A percentile compares a stretch with the other conserved stretches of the same genome.
Evolutionary conservation across 2,113 vertebrate species (phyloP).

Genomic region (Ciconia maguari): DNA sequence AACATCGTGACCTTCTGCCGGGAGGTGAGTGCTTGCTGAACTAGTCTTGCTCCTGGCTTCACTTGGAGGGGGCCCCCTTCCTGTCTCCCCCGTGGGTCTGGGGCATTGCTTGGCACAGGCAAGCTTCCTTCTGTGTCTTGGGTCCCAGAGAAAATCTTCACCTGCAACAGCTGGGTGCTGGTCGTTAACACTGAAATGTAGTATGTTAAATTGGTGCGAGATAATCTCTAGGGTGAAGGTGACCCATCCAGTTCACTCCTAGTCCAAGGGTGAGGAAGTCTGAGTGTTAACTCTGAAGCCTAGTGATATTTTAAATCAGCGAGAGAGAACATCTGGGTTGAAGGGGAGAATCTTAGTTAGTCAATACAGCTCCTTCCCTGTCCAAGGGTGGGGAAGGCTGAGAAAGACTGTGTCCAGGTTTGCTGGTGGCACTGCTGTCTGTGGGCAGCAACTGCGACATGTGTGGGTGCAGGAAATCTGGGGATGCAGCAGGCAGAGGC

Average conservation of each 20-base stretch:
- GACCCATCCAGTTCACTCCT: neutral
- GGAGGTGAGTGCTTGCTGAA: conserved; percentile 80
- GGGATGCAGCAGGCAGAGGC: neutral
- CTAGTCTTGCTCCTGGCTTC: neutral
- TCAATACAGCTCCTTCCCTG: neutral
- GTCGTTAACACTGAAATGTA: neutral
- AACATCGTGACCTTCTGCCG: conserved; percentile 95
- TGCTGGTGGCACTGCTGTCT: neutral
- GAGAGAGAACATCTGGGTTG: neutral
- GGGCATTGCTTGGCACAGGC: neutral
- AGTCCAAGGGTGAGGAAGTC: neutral
- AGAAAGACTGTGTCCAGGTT: neutral
- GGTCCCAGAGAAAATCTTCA: neutral
- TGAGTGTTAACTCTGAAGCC: neutral
- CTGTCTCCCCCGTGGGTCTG: rapidly evolving
- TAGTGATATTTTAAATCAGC: neutral
- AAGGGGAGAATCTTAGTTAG: neutral
- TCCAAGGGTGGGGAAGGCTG: too few species aligned
- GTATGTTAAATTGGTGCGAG: neutral
- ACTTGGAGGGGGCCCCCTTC: neutral
- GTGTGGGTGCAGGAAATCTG: neutral
- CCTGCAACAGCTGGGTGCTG: neutral
- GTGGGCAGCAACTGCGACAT: neutral
- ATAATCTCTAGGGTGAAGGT: neutral
- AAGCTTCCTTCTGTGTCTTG: neutral